Conservation (phyloP, 2,888 invertebrate species). For the Ectemnius cavifrons region DNA sequence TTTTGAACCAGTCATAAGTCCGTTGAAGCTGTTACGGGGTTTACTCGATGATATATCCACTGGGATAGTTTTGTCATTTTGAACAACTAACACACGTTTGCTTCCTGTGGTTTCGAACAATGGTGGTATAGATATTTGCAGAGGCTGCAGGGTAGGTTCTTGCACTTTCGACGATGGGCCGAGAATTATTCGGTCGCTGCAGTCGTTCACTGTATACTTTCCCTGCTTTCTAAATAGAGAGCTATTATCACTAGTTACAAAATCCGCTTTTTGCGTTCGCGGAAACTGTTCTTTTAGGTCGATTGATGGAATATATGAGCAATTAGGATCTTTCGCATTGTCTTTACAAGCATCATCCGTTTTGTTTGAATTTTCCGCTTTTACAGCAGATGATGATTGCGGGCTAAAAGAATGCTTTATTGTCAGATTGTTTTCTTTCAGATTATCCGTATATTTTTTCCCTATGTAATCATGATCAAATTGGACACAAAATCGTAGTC, state of each 20-base stretch:
- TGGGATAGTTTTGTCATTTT: constrained; percentile 65
- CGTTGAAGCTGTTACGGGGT: not conserved
- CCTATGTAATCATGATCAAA: constrained; percentile 51
- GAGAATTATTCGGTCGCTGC: no score
- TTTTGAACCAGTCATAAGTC: constrained; percentile 14
- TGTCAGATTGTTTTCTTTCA: not conserved
- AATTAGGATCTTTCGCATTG: no score
- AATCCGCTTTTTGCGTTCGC: no score
- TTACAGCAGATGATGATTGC: no score
- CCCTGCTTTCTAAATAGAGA: no score
- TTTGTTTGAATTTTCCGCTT: no score
- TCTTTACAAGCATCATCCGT: no score
- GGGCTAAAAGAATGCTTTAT: no score
- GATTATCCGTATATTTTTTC: constrained; percentile 12
- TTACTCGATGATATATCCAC: constrained; percentile 38
- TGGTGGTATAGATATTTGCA: constrained; percentile 67
- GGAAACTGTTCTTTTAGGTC: no score
- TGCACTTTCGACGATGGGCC: constrained; percentile 24
- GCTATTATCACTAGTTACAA: no score
- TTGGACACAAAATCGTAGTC: constrained; percentile 20
- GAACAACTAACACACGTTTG: constrained; percentile 65
- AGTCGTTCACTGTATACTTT: no score
- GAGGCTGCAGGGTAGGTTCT: constrained; percentile 59
- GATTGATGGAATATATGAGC: no score
- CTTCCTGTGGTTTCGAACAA: constrained; percentile 56